Base-by-base conservation (phyloP, 2,888 invertebrate species). In the Ochropleura plecta region DNA sequence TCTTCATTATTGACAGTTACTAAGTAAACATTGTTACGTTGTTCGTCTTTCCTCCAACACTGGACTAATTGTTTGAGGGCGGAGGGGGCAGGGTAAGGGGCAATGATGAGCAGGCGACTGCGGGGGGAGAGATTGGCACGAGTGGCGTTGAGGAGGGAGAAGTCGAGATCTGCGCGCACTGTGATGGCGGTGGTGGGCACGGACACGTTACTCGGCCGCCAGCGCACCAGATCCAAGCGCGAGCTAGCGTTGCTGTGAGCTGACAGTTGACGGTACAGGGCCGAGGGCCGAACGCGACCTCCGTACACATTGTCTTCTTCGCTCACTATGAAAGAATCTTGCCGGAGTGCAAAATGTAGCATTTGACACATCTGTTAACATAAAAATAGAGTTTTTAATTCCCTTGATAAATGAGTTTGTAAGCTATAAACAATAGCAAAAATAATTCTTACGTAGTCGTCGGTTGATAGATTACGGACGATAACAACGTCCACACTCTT, bases 1-100 rank as follows among this genome's bases (percentile, higher is more conserved):
- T 89, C 81, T 67, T 89, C 88, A 63, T 91, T 85, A 42, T 91
- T 91, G 12, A 91, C 79, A 84, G 90, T 90, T n/a, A 92, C 71
- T 42, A 93, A 74, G 40, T 88, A 85, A 55, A 93, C 84, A 69
- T 90, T 86, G 62, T 90, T 91, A 30, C 86, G 81, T 20, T 88
- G 79, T 10, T 82, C 70, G 16, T 88, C 89, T 55, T 81, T 87
- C 70, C 91, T 90, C 91, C 91, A 92, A 73, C 86, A 65, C 46
- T 86, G 82, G 8, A 93, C 85, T 0, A 91, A 76, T 3, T 89
- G 84, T 53, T 83, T 87, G 20, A 86, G 74, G 5, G 62, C 72
- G 4, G 70, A 40, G 4, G 85, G 76, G 6, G 79, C 75, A 48
- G 86, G 86, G 20, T 83, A 76, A 1, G 79, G 71, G 0, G 83